A percentile compares a stretch with the other conserved stretches of the same genome.
phyloP scores from a whole-genome alignment of 2,888 invertebrate genomes.

The Pteria penguin region DNA sequence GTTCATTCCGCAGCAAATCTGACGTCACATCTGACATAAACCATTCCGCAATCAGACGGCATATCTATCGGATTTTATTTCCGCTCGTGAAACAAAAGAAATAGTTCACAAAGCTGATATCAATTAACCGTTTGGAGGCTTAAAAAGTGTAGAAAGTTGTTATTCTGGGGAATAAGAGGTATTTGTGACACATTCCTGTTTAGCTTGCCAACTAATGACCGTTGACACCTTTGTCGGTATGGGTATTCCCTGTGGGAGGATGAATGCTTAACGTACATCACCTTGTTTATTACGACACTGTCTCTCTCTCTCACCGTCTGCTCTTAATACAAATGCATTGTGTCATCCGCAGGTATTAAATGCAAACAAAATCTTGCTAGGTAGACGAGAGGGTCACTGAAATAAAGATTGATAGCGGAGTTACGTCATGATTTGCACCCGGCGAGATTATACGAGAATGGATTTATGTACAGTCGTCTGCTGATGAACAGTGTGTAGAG shows the following conservation, averaged over 20 bases:
- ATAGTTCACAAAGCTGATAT: neutral
- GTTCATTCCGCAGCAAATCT: neutral
- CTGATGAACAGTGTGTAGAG: neutral
- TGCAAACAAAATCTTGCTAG: neutral
- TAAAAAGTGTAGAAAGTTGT: too few species aligned
- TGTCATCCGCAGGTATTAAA: neutral
- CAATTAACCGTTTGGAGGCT: too few species aligned
- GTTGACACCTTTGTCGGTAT: too few species aligned
- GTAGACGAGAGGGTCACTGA: conserved; percentile 4
- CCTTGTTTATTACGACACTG: too few species aligned
- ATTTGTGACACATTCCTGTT: too few species aligned
- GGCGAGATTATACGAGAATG: neutral
- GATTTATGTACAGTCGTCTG: neutral
- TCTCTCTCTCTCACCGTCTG: too few species aligned
- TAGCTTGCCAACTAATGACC: too few species aligned
- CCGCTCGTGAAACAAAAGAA: neutral
- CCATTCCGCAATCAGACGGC: neutral
- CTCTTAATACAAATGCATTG: too few species aligned
- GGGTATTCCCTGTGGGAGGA: too few species aligned
- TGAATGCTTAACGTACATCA: too few species aligned
- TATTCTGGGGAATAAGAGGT: too few species aligned
- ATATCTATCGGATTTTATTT: neutral
- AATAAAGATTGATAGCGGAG: conserved; percentile 9
- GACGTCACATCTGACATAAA: neutral
- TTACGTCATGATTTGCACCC: conserved; percentile 4